These are phyloP conservation scores for Phthorimaea operculella DNA, from an alignment of 1,140 invertebrate species.

Conservation along the genomic window DNA sequence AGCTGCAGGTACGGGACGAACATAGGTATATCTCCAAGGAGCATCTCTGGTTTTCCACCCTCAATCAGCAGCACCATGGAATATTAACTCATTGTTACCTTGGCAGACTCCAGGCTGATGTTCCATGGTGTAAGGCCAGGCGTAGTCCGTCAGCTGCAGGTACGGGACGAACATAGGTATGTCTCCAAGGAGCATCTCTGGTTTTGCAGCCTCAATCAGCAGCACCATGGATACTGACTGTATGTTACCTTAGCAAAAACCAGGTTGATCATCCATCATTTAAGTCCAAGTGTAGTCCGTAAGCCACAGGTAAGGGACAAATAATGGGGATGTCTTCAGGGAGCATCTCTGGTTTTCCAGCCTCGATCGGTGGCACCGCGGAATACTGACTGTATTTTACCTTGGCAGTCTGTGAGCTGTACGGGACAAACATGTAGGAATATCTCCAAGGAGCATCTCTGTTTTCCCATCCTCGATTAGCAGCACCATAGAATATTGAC, in stretches of 20 bases:
- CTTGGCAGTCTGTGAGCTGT: slow-evolving; percentile 75
- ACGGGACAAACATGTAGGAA: slow-evolving; percentile 78
- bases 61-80: slow-evolving; percentile 83
- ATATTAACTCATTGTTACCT: slow-evolving; percentile 30
- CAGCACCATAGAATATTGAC: slow-evolving; percentile 81
- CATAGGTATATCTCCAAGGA: too few species aligned
- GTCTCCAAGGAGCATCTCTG: slow-evolving; percentile 84
- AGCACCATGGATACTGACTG: slow-evolving; percentile 83
- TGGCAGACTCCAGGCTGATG: slow-evolving; percentile 63
- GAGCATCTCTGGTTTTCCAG: slow-evolving; percentile 83
- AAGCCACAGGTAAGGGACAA: slow-evolving; percentile 77
- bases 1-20: slow-evolving; percentile 63
- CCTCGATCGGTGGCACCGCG: slow-evolving; percentile 83
- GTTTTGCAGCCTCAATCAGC: slow-evolving; percentile 83
- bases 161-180: slow-evolving; percentile 79
- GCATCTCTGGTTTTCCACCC: slow-evolving; percentile 77
- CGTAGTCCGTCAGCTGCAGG: slow-evolving; percentile 79
- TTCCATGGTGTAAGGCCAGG: slow-evolving; percentile 92
- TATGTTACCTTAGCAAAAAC: slow-evolving; percentile 74
- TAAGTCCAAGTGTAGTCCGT: slow-evolving; percentile 93
- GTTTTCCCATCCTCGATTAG: slow-evolving; percentile 85
- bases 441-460: slow-evolving; percentile 82
- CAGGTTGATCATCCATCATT: slow-evolving; percentile 76
- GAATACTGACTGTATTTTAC: too few species aligned
- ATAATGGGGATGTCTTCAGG: slow-evolving; percentile 79